Evolutionary conservation across 2,113 vertebrate species (phyloP).

Genomic region (Clupea harengus): DNA sequence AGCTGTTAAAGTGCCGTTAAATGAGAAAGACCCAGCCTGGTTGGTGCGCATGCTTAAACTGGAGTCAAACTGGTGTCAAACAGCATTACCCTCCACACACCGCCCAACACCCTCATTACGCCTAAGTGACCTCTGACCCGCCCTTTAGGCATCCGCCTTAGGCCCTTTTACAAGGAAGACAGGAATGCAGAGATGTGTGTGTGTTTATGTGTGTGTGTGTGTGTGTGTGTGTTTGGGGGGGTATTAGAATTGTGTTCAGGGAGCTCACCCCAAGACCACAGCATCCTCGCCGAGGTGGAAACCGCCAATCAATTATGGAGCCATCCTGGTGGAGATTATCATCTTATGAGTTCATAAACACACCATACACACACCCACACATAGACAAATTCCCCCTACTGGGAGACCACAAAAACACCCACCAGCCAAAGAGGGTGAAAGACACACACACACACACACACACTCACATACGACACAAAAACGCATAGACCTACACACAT

Average conservation of each 20-base stretch:
- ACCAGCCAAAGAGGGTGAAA: neutral
- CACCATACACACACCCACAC: neutral
- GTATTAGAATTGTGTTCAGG: neutral
- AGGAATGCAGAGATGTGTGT: neutral
- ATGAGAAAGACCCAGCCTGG: neutral
- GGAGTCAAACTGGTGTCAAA: neutral
- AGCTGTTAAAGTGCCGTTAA: neutral
- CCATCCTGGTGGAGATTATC: neutral
- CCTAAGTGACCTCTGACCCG: neutral
- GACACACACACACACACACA: neutral
- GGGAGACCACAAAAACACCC: neutral
- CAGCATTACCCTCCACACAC: neutral
- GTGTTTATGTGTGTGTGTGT: neutral
- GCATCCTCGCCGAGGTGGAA: neutral
- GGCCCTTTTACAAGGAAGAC: neutral
- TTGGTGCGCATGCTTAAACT: neutral
- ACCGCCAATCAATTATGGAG: slow-evolving; percentile 4
- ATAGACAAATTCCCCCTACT: neutral
- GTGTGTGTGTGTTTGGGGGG: neutral
- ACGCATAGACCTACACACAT: too few relatives aligned
- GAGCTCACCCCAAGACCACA: neutral
- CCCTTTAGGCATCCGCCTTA: neutral
- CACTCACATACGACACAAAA: too few relatives aligned
- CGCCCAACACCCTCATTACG: neutral
- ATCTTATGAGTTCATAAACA: neutral